Conservation (phyloP, 2,888 invertebrate species). For the Drosophila phalerata region DNA sequence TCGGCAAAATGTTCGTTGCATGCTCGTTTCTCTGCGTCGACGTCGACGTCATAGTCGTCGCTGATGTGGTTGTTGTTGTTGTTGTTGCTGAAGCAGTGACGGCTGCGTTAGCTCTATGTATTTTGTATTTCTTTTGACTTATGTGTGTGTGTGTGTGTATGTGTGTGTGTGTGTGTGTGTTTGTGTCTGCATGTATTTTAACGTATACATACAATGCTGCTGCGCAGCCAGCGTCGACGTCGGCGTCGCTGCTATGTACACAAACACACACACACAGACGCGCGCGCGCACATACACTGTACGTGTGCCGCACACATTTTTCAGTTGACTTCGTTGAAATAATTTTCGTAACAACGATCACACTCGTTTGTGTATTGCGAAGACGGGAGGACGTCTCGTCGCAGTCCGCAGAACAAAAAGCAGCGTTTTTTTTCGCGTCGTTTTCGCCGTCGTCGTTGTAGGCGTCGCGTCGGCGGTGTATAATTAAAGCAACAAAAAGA, state of each 20-base stretch:
- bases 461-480: slow-evolving; percentile 63
- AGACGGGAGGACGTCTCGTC: slow-evolving; percentile 82
- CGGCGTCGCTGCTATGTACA: slow-evolving; percentile 48
- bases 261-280: slow-evolving; percentile 21
- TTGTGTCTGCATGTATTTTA: slow-evolving; percentile 25
- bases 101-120: slow-evolving; percentile 42
- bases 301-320: slow-evolving; percentile 65
- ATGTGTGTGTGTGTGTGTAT: slow-evolving; percentile 23
- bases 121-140: slow-evolving; percentile 65
- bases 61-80: slow-evolving; percentile 37
- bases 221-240: slow-evolving; percentile 59
- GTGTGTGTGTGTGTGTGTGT: slow-evolving; percentile 21
- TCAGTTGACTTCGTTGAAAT: slow-evolving; percentile 82
- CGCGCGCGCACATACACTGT: slow-evolving; percentile 35
- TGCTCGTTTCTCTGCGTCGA: slow-evolving; percentile 48
- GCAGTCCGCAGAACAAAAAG: slow-evolving; percentile 59
- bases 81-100: slow-evolving; percentile 48
- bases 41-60: slow-evolving; percentile 41
- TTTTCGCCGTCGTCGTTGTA: slow-evolving; percentile 57
- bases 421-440: slow-evolving; percentile 62
- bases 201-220: slow-evolving; percentile 60
- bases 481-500: slow-evolving; percentile 41
- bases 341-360: slow-evolving; percentile 84
- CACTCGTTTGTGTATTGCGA: slow-evolving; percentile 85
- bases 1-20: slow-evolving; percentile 76